phyloP scores from a whole-genome alignment of 2,113 vertebrate genomes.

The Tachysurus fulvidraco region DNA sequence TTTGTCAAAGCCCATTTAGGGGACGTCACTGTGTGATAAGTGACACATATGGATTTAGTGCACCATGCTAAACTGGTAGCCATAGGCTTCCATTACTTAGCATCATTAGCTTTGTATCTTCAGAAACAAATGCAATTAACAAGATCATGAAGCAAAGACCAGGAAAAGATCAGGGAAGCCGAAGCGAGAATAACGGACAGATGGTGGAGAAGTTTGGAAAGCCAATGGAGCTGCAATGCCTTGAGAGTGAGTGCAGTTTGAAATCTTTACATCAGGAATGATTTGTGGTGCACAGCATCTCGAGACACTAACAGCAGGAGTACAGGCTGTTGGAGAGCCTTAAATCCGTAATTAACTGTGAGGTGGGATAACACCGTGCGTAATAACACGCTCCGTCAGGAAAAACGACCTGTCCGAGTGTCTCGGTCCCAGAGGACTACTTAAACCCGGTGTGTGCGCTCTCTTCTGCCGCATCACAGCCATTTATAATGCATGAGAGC shows the following conservation, averaged over 20 bases:
- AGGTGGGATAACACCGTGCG: background rate
- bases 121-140: background rate
- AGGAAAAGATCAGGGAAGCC: background rate
- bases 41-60: background rate
- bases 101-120: background rate
- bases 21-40: background rate
- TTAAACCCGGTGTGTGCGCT: background rate
- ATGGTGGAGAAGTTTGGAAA: background rate
- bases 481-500: conserved; percentile 40
- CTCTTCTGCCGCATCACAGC: background rate
- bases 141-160: background rate
- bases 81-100: background rate
- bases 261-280: conserved; percentile 1
- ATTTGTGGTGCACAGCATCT: background rate
- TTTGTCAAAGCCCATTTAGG: background rate
- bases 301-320: background rate
- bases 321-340: background rate
- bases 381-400: conserved; percentile 7
- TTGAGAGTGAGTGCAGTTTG: background rate
- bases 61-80: background rate
- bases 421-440: conserved; percentile 7
- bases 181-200: background rate
- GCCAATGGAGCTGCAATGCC: background rate
- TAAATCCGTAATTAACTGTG: conserved; percentile 22
- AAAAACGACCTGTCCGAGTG: conserved; percentile 7